These are phyloP conservation scores for Dioctria rufipes DNA, from an alignment of 2,888 invertebrate species.

Conservation along the genomic window DNA sequence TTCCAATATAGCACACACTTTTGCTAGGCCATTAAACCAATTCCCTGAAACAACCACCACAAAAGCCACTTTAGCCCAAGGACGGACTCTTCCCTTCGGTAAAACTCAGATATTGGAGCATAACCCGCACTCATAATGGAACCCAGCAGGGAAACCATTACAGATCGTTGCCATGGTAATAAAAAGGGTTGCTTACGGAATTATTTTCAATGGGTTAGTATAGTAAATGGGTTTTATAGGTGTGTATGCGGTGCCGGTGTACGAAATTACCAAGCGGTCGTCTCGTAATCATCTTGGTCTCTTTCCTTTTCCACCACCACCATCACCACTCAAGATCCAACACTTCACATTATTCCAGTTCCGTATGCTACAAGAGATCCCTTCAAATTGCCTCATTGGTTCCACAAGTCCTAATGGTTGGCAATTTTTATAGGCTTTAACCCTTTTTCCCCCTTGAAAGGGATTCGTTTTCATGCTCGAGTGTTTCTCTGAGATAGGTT, in stretches of 20 bases:
- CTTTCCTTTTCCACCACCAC: neutral
- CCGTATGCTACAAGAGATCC: conserved; percentile 23
- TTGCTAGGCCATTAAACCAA: neutral
- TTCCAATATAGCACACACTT: neutral
- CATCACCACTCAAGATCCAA: neutral
- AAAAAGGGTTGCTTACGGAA: conserved; percentile 44
- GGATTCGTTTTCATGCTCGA: conserved; percentile 2
- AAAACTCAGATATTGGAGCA: conserved; percentile 21
- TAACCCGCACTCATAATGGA: conserved; percentile 41
- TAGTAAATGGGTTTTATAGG: neutral
- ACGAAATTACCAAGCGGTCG: conserved; percentile 12
- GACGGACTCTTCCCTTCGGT: neutral
- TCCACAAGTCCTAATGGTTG: conserved; percentile 30
- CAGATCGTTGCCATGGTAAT: conserved; percentile 40
- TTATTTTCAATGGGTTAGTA: conserved; percentile 23
- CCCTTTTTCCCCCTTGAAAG: conserved; percentile 31
- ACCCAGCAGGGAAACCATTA: conserved; percentile 46
- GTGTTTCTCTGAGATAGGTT: conserved; percentile 11
- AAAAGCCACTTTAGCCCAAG: neutral
- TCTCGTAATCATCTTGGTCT: conserved; percentile 8
- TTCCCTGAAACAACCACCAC: neutral
- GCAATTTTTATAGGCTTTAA: conserved; percentile 10
- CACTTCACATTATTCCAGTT: neutral
- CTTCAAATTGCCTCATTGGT: conserved; percentile 49
- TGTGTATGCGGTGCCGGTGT: neutral